phyloP scores from a whole-genome alignment of 2,113 vertebrate genomes.

The Gobius niger region DNA sequence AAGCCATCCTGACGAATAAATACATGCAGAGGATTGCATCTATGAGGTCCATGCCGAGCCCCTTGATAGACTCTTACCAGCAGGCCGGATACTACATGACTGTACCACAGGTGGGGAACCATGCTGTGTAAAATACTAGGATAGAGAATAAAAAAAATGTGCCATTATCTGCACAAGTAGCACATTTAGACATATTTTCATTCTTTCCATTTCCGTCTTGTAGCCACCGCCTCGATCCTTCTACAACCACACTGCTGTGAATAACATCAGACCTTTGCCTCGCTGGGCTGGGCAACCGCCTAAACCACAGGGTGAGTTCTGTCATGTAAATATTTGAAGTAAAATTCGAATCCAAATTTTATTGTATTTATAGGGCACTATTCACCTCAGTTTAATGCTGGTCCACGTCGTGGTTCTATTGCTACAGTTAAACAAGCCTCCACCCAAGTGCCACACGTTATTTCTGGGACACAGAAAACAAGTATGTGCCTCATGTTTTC shows the following conservation, averaged over 20 bases:
- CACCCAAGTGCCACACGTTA: conserved; percentile 81
- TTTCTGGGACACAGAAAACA: conserved; percentile 81
- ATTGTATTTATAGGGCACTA: conserved; percentile 67
- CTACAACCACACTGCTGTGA: conserved; percentile 80
- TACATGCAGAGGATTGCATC: conserved; percentile 91
- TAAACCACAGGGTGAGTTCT: conserved; percentile 80
- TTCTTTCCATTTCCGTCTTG: conserved; percentile 4
- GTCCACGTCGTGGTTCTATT: conserved; percentile 75
- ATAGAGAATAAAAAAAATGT: background rate
- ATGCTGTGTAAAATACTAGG: background rate
- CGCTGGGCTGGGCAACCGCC: conserved; percentile 84
- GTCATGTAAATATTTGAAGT: background rate
- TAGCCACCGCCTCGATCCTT: conserved; percentile 83
- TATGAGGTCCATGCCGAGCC: conserved; percentile 80
- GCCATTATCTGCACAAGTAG: background rate
- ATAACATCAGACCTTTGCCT: conserved; percentile 71
- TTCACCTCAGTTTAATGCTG: conserved; percentile 66
- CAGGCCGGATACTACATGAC: conserved; percentile 87
- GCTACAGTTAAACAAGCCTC: conserved; percentile 86
- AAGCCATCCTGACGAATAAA: conserved; percentile 94
- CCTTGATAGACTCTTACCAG: conserved; percentile 86
- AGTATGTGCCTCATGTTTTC: conserved; percentile 72
- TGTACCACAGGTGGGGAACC: conserved; percentile 83
- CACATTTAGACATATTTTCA: background rate
- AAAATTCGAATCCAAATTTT: background rate